Evolutionary conservation across 2,888 invertebrate species (phyloP).

Genomic region (Piscicola geometra): DNA sequence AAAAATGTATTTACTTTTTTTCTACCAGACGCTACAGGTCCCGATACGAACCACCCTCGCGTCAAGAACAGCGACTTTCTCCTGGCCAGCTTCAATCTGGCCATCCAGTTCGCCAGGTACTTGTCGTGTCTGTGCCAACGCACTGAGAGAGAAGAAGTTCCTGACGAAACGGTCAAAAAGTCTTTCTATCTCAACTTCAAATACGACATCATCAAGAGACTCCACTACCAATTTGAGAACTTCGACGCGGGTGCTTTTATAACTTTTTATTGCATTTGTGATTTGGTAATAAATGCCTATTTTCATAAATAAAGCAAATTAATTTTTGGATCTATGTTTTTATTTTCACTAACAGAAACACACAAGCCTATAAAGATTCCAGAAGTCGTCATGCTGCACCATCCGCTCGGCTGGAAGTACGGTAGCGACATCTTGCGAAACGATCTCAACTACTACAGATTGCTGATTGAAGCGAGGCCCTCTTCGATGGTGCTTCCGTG

Average conservation of each 20-base stretch:
- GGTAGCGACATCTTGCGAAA: slow-evolving; percentile 43
- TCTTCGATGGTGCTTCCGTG: slow-evolving; percentile 45
- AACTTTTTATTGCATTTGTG: too few species aligned
- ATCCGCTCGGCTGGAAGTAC: slow-evolving; percentile 46
- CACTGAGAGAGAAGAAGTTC: slow-evolving; percentile 42
- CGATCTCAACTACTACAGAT: slow-evolving; percentile 44
- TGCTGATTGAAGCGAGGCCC: slow-evolving; percentile 32
- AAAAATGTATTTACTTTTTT: too few species aligned
- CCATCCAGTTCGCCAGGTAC: slow-evolving; percentile 45
- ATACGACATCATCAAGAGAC: slow-evolving; percentile 42
- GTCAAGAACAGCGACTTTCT: slow-evolving; percentile 45
- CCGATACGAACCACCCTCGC: slow-evolving; percentile 43
- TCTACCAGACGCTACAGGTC: slow-evolving; percentile 43
- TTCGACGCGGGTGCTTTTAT: slow-evolving; percentile 39
- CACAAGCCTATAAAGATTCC: slow-evolving; percentile 44
- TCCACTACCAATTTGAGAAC: slow-evolving; percentile 43
- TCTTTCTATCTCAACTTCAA: slow-evolving; percentile 44
- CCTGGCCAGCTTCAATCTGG: slow-evolving; percentile 42
- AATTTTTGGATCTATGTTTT: too few species aligned
- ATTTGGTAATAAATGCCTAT: too few species aligned
- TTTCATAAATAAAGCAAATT: too few species aligned
- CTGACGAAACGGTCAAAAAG: slow-evolving; percentile 44
- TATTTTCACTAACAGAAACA: slow-evolving; percentile 29
- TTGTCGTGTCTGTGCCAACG: slow-evolving; percentile 41
- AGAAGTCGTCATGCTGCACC: slow-evolving; percentile 44